Evolutionary conservation across 2,113 vertebrate species (phyloP), one percentile per base, ranked within the genome.

Genomic region (Nesoenas mayeri): DNA sequence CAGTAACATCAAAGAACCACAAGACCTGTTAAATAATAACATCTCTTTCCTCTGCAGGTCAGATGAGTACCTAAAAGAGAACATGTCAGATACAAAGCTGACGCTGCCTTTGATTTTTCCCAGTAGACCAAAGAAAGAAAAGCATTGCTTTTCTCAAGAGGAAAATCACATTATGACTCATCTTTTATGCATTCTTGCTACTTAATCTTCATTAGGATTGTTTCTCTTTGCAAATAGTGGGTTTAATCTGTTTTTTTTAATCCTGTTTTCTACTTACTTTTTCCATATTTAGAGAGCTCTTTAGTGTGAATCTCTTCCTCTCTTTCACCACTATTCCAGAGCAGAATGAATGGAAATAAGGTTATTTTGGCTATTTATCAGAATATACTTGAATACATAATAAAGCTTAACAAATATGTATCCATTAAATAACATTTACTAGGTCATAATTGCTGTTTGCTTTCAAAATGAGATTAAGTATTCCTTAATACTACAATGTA

Each of bases 61-160:
- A 78, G 38, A 78, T 64, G 24, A 88, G 44, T 78, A 85, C 34
- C n/a, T 64, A 16, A 67, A 95, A 88, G 42, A 89, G 67, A 84
- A 61, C 56, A 50, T 40, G 42, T 86, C 79, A 88, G 31, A 74
- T 44, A 79, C n/a, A 85, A 90, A 89, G 42, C 74, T 94, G 66
- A 28, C 62, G 82, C 51, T 85, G 69, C 42, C 38, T 95, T 95
- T 95, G 62, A 86, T 74, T 90, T 96, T 90, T 80, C 64, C 34
- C 38, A 79, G 60, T 74, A 94, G 75, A 85, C 71, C 11, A 79
- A 72, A 69, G 65, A 84, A 84, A 78, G 12, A 78, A 93, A 83
- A 95, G 5, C 1, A 7, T 78, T 94, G 62, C 51, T 91, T 88
- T 94, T 60, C 71, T 93, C 65, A 78, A 74, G 48, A 86, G 88